Evolutionary conservation across 37 sponge, comb jelly and placozoan genomes (phyloP), one percentile per base, ranked within the genome.

Genomic region (Aplysina aerophoba): DNA sequence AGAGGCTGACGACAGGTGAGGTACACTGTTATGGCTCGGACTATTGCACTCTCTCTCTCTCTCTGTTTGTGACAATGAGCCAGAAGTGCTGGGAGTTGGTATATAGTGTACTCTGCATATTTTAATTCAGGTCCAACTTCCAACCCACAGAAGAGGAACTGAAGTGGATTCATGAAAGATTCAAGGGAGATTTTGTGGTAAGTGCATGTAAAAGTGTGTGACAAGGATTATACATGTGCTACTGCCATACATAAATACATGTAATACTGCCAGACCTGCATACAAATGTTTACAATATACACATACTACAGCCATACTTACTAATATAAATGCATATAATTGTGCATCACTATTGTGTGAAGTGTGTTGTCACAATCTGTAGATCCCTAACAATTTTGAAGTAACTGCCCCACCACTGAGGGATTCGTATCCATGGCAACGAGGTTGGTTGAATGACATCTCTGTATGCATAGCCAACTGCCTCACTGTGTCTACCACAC

Each of bases 381-480:
- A 59, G 63, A 64, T 81, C 57, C 65, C 65, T 6, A 19, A 86
- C 27, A 94, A 91, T 72, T 94, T 91, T 73, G 24, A 36, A 0
- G 30, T 30, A n/a, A 85, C 91, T n/a, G 88, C 68, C 5, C 21
- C 63, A 8, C 58, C 85, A 3, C 78, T 81, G 37, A 64, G 79
- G n/a, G 59, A 53, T 1, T 34, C 27, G 31, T 13, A 57, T 54
- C 27, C 33, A 30, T 27, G 59, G 62, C 61, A 56, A 81, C 50
- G 50, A 57, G 54, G 20, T 19, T 22, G 85, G 74, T 61, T 71
- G 87, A 81, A 8, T 0, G 44, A 33, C 8, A 8, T 44, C 50
- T 44, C 50, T 44, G 6, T 44, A 44, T 44, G 50, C 50, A 3
- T 8, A 44, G 6, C 50, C 50, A 44, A 3, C 3, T 44, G 50